A percentile compares a stretch with the other conserved stretches of the same genome.
Conservation (phyloP, 2,888 invertebrate species). For the Eristalis intricaria region DNA sequence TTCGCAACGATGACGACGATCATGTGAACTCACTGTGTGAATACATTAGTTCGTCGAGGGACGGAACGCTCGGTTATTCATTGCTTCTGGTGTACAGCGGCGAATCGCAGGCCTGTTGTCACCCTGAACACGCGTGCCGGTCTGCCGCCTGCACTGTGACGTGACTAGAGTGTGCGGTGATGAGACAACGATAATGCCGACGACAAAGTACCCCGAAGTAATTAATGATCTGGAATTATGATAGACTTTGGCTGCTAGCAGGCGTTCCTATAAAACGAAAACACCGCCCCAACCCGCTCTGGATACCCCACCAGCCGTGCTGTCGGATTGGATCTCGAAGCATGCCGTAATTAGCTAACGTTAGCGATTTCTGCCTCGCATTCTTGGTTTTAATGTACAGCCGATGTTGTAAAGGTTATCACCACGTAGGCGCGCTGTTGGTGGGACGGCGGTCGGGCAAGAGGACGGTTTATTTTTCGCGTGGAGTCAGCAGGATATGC, state of each 20-base stretch:
- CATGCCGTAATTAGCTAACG: slow-evolving; percentile 50
- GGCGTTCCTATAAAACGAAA: not conserved
- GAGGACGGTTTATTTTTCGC: slow-evolving; percentile 2
- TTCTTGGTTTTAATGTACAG: slow-evolving; percentile 50
- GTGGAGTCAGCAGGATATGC: slow-evolving; percentile 40
- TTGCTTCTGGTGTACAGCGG: not conserved
- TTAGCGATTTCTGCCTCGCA: slow-evolving; percentile 40
- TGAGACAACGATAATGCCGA: slow-evolving; percentile 33
- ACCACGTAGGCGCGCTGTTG: not conserved
- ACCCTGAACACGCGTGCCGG: not conserved
- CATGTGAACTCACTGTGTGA: not conserved
- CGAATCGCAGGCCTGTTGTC: not conserved
- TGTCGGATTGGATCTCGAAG: slow-evolving; percentile 16
- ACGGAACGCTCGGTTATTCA: not conserved
- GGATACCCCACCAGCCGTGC: not conserved
- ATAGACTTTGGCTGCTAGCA: slow-evolving; percentile 28
- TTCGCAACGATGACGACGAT: not conserved
- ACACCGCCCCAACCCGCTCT: not conserved
- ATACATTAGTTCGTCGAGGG: slow-evolving; percentile 18
- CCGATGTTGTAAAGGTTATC: slow-evolving; percentile 43
- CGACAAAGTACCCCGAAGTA: slow-evolving; percentile 44
- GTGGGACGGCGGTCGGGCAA: not conserved
- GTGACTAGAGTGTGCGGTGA: slow-evolving; percentile 39
- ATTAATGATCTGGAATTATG: slow-evolving; percentile 68
- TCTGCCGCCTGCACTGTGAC: not conserved